Evolutionary conservation across 1,140 invertebrate genomes (phyloP), one percentile per base, ranked within the genome.

Genomic region (Heliothis subflexa): DNA sequence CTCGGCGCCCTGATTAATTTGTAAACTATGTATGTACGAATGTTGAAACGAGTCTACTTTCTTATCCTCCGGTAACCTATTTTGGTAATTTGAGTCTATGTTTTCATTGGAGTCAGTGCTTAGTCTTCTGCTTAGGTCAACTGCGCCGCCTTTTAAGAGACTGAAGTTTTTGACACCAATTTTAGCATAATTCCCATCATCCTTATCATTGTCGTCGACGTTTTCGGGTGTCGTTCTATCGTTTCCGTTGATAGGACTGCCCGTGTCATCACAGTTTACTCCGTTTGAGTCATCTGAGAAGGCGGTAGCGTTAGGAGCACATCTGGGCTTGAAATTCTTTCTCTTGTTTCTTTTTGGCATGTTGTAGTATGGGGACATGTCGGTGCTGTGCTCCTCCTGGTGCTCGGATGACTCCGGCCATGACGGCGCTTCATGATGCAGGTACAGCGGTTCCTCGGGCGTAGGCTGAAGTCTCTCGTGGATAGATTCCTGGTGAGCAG

Each of bases 261-360:
- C 86, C 79, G 84, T 86, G 57, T 95, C 89, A 66, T 89, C 91
- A 79, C 94, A 91, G 75, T 94, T 92, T 13, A 86, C 93, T 21
- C 92, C 94, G 62, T 94, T 94, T 3, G 95, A 95, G 18, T 95
- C 91, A 71, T 94, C 94, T 28, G 94, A 94, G 74, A 94, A 94
- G 11, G 94, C 92, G 4, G 95, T 88, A 5, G 92, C 86, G 72
- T 95, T 94, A 55, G 96, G 96, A 57, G 95, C 95, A 85, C 95
- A 96, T 78, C 96, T 89, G 0, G 96, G 96, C 84, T 96, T 96
- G 89, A 97, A 97, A 87, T 97, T 96, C 86, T 97, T 97, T 68
- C 96, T 91, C 82, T 97, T 97, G 89, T 97, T 97, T 76, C 96
- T 93, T 88, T 96, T 96, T 71, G 95, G 95, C 82, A 93, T 92